Conservation (phyloP, 2,888 invertebrate genomes). For the Meiosimyza decipiens region DNA sequence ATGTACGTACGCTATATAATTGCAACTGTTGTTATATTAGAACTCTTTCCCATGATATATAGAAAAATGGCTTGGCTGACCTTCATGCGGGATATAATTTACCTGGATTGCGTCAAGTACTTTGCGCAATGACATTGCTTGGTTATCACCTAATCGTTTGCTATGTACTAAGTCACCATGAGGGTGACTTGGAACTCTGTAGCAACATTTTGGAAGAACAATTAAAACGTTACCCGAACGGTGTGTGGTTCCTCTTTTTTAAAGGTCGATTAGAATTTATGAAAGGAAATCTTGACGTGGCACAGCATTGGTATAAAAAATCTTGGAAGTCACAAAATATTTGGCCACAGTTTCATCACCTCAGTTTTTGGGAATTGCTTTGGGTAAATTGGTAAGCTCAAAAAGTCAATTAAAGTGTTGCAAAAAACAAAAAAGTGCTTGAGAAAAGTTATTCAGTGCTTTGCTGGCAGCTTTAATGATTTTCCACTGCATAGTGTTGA, state of each 20-base stretch:
- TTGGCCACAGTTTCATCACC: slow-evolving; percentile 92
- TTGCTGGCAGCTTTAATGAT: neutral
- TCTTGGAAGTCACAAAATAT: slow-evolving; percentile 85
- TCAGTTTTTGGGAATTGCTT: slow-evolving; percentile 94
- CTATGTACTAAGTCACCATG: slow-evolving; percentile 82
- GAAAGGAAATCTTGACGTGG: slow-evolving; percentile 78
- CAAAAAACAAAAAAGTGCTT: neutral
- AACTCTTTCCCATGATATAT: neutral
- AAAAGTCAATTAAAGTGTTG: neutral
- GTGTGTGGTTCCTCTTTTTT: slow-evolving; percentile 93
- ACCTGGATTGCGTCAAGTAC: slow-evolving; percentile 83
- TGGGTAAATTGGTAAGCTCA: slow-evolving; percentile 81
- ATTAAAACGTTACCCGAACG: slow-evolving; percentile 77
- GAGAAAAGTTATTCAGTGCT: neutral
- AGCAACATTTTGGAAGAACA: slow-evolving; percentile 80
- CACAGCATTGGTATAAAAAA: slow-evolving; percentile 80
- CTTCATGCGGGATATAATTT: slow-evolving; percentile 79
- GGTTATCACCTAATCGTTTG: slow-evolving; percentile 88
- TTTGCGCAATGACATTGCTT: slow-evolving; percentile 87
- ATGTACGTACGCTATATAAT: too few species aligned
- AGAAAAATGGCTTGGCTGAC: slow-evolving; percentile 76
- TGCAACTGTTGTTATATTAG: too few species aligned
- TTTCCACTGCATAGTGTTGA: neutral
- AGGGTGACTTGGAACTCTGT: slow-evolving; percentile 83
- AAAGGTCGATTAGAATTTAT: slow-evolving; percentile 87